phyloP scores from a whole-genome alignment of 2,797 vertebrate species.

The Myotis findleyi region DNA sequence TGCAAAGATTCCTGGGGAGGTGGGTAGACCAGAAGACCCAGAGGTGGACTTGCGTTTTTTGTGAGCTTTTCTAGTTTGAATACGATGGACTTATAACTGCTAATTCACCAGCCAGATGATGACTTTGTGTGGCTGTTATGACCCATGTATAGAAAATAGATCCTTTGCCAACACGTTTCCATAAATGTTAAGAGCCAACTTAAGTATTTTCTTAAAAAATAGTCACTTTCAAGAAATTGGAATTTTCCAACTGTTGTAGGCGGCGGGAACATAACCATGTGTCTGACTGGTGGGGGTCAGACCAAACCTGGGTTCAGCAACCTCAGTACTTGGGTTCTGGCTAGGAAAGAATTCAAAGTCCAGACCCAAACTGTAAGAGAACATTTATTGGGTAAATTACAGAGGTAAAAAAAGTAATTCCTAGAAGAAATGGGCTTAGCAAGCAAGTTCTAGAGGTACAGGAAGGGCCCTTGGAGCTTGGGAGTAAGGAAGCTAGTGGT shows the following conservation, averaged over 20 bases:
- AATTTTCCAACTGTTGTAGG: neutral
- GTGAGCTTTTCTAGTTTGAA: neutral
- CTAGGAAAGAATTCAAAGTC: no score
- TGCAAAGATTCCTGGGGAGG: neutral
- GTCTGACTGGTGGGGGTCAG: no score
- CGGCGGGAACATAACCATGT: no score
- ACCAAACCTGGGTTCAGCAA: no score
- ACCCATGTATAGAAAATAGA: neutral
- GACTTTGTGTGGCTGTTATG: neutral
- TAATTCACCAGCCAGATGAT: neutral
- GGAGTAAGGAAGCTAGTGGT: no score
- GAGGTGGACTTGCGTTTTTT: neutral
- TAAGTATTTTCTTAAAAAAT: slow-evolving; percentile 41
- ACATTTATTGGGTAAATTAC: no score
- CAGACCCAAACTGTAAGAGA: no score
- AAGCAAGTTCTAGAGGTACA: no score
- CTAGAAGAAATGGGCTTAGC: no score
- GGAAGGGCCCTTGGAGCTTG: no score
- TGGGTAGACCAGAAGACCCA: neutral
- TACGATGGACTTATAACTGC: neutral
- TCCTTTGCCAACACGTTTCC: neutral
- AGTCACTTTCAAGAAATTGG: neutral
- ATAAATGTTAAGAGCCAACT: neutral
- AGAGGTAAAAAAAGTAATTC: no score
- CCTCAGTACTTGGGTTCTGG: no score